Conservation (phyloP, 2,888 invertebrate species). For the Heliothis peltigera region DNA sequence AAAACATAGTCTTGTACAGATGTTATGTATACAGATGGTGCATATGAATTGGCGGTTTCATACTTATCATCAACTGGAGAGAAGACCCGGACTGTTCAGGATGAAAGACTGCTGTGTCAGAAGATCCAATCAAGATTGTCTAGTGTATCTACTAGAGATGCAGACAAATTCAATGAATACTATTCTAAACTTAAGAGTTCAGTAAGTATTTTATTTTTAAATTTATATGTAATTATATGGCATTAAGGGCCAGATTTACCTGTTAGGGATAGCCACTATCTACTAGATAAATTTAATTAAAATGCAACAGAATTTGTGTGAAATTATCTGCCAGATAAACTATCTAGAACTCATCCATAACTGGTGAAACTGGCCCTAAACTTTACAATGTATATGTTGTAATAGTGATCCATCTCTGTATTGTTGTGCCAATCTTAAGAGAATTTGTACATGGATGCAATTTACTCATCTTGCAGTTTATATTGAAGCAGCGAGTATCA, state of each 20-base stretch:
- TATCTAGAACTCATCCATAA: too few relatives aligned
- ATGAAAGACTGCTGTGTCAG: slow-evolving; percentile 84
- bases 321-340: too few relatives aligned
- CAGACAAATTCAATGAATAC: slow-evolving; percentile 85
- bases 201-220: slow-evolving; percentile 73
- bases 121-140: slow-evolving; percentile 79
- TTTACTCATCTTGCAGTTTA: slow-evolving; percentile 81
- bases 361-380: too few relatives aligned
- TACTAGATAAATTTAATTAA: too few relatives aligned
- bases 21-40: slow-evolving; percentile 76
- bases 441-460: background rate
- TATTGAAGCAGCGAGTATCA: slow-evolving; percentile 90
- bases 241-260: too few relatives aligned
- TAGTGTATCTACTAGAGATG: slow-evolving; percentile 76
- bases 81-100: slow-evolving; percentile 72
- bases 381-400: background rate
- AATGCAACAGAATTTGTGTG: too few relatives aligned
- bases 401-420: background rate
- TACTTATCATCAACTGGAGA: slow-evolving; percentile 82
- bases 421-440: background rate
- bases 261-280: too few relatives aligned
- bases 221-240: too few relatives aligned
- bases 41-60: slow-evolving; percentile 85
- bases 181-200: slow-evolving; percentile 84
- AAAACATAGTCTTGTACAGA: background rate